A percentile compares a stretch with the other conserved stretches of the same genome.
phyloP scores from a whole-genome alignment of 2,888 invertebrate species.

The Sepiola atlantica region DNA sequence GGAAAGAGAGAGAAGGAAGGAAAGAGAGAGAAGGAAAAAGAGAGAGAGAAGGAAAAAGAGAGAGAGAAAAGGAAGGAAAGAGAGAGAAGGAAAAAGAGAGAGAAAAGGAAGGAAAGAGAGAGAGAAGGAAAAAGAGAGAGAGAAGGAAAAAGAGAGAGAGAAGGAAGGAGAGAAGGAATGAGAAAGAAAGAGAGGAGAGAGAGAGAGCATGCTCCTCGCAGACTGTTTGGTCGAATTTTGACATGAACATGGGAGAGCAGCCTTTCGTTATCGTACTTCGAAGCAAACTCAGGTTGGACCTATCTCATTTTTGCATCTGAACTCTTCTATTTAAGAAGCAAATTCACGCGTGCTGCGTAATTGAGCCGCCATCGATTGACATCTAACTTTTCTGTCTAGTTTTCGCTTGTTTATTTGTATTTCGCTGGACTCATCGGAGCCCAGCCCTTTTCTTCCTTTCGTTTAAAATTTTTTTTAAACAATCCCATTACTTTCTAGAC shows the following conservation, averaged over 20 bases:
- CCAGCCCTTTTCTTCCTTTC: neutral
- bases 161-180: no score
- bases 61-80: no score
- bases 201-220: slow-evolving; percentile 15
- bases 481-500: neutral
- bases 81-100: no score
- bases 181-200: neutral
- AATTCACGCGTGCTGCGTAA: neutral
- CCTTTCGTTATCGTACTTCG: neutral
- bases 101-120: no score
- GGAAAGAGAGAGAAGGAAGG: no score
- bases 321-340: neutral
- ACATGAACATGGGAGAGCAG: slow-evolving; percentile 35
- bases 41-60: no score
- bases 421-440: no score
- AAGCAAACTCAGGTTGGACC: slow-evolving; percentile 37
- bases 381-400: neutral
- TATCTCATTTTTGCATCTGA: slow-evolving; percentile 24
- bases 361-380: neutral
- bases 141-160: no score
- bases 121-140: no score
- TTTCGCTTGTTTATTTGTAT: neutral
- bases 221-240: neutral
- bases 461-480: neutral
- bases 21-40: no score